These are phyloP conservation scores for Ptychadena robeensis DNA, from an alignment of 2,797 vertebrate genomes.

Conservation along the genomic window DNA sequence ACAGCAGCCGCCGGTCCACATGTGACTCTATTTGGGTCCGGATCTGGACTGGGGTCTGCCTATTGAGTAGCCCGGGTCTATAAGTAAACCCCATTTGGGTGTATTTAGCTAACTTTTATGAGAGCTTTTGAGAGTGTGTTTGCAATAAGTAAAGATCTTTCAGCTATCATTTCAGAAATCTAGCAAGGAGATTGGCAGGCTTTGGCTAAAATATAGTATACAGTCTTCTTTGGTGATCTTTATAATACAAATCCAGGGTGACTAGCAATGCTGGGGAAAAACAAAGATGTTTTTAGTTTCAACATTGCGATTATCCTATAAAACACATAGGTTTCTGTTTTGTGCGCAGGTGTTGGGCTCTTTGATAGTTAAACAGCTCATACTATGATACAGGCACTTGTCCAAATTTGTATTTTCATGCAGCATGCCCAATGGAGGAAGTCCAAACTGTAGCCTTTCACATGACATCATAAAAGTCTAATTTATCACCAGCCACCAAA, in stretches of 20 bases:
- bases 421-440: slow-evolving; percentile 75
- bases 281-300: background rate
- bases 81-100: too few species aligned
- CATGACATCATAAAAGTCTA: slow-evolving; percentile 94
- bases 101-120: too few species aligned
- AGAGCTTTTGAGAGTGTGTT: too few species aligned
- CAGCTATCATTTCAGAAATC: too few species aligned
- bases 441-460: slow-evolving; percentile 83
- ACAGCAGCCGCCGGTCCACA: too few species aligned
- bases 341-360: slow-evolving; percentile 2
- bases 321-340: background rate
- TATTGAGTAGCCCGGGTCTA: too few species aligned
- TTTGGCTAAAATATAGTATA: background rate
- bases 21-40: too few species aligned
- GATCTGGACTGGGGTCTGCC: too few species aligned
- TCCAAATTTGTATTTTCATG: slow-evolving; percentile 72
- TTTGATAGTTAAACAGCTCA: slow-evolving; percentile 57
- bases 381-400: slow-evolving; percentile 65
- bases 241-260: background rate
- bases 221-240: background rate
- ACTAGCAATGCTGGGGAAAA: background rate
- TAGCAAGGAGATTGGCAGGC: background rate
- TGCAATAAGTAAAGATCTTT: too few species aligned
- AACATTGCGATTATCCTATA: background rate
- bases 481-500: slow-evolving; percentile 92